phyloP scores from a whole-genome alignment of 2,113 vertebrate genomes.

The Mohoua ochrocephala region DNA sequence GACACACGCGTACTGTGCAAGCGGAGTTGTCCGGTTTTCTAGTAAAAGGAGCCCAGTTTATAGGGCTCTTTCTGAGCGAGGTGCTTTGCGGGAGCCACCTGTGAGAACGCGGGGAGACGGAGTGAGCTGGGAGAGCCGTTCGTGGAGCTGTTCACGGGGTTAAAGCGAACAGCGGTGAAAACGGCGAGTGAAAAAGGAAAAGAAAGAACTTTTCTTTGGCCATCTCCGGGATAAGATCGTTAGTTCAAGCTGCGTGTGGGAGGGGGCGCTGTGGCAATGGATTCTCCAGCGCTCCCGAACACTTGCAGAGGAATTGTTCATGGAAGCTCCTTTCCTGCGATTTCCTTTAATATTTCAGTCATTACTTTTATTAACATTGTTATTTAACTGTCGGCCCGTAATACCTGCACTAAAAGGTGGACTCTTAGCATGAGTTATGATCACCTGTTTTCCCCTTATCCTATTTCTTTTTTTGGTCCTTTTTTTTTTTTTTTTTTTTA shows the following conservation, averaged over 20 bases:
- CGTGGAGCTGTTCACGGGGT: background rate
- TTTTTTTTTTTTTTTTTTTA: too few species aligned
- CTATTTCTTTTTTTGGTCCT: background rate
- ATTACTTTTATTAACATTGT: background rate
- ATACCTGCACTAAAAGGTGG: background rate
- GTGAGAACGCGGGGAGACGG: background rate
- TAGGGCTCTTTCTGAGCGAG: background rate
- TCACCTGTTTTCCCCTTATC: background rate
- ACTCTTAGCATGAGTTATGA: background rate
- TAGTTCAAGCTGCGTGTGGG: conserved; percentile 21
- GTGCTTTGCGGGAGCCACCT: background rate
- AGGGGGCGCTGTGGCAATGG: conserved; percentile 78
- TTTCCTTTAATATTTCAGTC: background rate
- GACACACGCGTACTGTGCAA: conserved; percentile 8
- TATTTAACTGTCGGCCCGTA: background rate
- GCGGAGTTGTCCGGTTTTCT: background rate
- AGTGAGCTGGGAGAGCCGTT: background rate
- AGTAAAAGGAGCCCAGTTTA: background rate
- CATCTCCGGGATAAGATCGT: background rate
- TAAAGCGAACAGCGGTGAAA: background rate
- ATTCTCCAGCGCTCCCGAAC: background rate
- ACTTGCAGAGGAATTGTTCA: background rate
- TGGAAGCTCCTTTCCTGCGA: background rate
- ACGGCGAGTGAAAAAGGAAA: background rate
- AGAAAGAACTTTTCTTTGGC: conserved; percentile 23